These are phyloP conservation scores for Zosterops pallidus DNA, from an alignment of 2,113 vertebrate species.

Conservation along the genomic window DNA sequence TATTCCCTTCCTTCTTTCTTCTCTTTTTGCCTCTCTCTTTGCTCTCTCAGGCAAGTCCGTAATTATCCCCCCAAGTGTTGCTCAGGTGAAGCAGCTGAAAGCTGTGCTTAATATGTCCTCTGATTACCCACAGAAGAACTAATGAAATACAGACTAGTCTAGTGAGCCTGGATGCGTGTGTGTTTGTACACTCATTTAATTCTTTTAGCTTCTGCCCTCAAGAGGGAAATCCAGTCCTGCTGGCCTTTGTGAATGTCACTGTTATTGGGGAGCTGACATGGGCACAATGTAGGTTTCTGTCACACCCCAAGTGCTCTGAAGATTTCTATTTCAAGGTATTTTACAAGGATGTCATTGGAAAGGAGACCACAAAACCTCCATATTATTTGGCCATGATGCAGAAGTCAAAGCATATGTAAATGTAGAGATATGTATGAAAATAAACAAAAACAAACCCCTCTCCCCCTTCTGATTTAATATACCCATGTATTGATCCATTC, in stretches of 20 bases:
- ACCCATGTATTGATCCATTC: neutral
- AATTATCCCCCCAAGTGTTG: conserved; percentile 37
- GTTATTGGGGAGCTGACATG: neutral
- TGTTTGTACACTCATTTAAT: neutral
- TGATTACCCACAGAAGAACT: neutral
- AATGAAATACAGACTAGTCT: conserved; percentile 15
- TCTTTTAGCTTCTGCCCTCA: neutral
- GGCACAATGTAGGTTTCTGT: neutral
- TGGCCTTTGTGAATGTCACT: neutral
- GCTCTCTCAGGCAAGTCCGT: neutral
- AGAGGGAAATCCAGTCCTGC: conserved; percentile 21
- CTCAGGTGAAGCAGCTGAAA: conserved; percentile 29
- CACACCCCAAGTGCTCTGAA: neutral
- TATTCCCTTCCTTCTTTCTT: conserved; percentile 11
- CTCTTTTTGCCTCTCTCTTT: neutral
- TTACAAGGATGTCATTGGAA: conserved; percentile 40
- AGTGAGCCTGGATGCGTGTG: neutral
- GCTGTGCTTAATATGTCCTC: conserved; percentile 6
- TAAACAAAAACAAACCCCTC: conserved; percentile 30
- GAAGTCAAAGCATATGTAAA: neutral
- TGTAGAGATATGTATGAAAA: neutral
- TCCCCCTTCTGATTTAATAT: neutral
- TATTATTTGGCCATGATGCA: conserved; percentile 49
- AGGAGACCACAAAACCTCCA: conserved; percentile 11
- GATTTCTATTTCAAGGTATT: conserved; percentile 39